These are phyloP conservation scores for Erannis defoliaria DNA, from an alignment of 2,888 invertebrate genomes.

Conservation along the genomic window DNA sequence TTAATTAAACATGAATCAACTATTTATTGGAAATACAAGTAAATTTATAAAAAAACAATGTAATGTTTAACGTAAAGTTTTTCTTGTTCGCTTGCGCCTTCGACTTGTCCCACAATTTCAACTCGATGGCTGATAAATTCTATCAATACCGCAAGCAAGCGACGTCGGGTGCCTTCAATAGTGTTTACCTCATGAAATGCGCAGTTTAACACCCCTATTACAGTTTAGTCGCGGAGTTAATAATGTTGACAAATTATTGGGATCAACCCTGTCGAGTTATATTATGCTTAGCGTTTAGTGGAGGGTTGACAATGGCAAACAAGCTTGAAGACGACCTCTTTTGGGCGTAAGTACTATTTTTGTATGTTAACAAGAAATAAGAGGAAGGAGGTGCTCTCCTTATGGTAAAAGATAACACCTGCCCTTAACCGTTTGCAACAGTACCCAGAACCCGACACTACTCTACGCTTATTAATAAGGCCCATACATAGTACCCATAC, in stretches of 20 bases:
- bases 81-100: slow-evolving; percentile 46
- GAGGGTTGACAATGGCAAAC: slow-evolving; percentile 10
- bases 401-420: no score
- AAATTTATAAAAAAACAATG: neutral
- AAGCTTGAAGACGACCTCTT: neutral
- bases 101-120: slow-evolving; percentile 42
- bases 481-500: no score
- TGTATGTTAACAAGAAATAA: no score
- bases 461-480: no score
- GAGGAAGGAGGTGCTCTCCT: no score
- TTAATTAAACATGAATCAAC: no score
- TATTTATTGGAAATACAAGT: neutral
- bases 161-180: slow-evolving; percentile 78
- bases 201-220: slow-evolving; percentile 69
- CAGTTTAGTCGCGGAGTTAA: slow-evolving; percentile 45
- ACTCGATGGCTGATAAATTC: slow-evolving; percentile 83
- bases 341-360: no score
- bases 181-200: slow-evolving; percentile 73
- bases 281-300: slow-evolving; percentile 11
- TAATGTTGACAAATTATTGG: slow-evolving; percentile 46
- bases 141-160: slow-evolving; percentile 81
- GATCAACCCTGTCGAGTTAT: slow-evolving; percentile 28
- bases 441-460: no score
- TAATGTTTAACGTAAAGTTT: no score
- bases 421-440: no score